Conservation (phyloP, 2,888 invertebrate genomes). For the Agriopis aurantiaria region DNA sequence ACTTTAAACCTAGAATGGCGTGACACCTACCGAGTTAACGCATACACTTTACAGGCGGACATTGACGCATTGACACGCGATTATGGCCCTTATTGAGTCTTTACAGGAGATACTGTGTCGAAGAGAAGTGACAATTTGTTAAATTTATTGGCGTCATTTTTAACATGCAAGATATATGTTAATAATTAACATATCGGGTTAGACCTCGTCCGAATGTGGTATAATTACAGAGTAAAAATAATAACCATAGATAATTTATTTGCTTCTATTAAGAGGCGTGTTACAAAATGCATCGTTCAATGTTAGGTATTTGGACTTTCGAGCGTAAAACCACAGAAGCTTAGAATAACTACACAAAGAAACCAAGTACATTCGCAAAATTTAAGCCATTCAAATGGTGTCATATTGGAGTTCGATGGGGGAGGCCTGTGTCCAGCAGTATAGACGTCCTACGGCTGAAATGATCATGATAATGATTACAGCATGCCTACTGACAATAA, state of each 20-base stretch:
- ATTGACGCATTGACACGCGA: constrained; percentile 71
- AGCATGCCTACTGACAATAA: too few relatives aligned
- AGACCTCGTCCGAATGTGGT: constrained; percentile 21
- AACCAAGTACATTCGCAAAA: too few relatives aligned
- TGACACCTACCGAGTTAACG: constrained; percentile 63
- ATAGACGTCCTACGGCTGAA: too few relatives aligned
- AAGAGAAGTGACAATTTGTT: constrained; percentile 61
- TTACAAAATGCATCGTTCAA: not conserved
- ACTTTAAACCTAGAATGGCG: constrained; percentile 71
- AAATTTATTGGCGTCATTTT: constrained; percentile 64
- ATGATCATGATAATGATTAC: too few relatives aligned
- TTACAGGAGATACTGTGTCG: constrained; percentile 52
- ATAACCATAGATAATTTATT: not conserved
- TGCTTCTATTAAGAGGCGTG: too few relatives aligned
- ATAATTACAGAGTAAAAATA: constrained; percentile 19
- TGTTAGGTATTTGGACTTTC: too few relatives aligned
- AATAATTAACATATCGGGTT: constrained; percentile 43
- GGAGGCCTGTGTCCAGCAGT: too few relatives aligned
- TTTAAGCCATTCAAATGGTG: too few relatives aligned
- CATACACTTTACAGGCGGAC: constrained; percentile 64
- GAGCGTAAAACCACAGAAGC: too few relatives aligned
- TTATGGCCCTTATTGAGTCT: constrained; percentile 71
- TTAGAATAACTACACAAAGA: too few relatives aligned
- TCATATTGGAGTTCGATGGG: too few relatives aligned
- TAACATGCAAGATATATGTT: constrained; percentile 46